phyloP scores from a whole-genome alignment of 2,888 invertebrate species.

The Noctua janthe region DNA sequence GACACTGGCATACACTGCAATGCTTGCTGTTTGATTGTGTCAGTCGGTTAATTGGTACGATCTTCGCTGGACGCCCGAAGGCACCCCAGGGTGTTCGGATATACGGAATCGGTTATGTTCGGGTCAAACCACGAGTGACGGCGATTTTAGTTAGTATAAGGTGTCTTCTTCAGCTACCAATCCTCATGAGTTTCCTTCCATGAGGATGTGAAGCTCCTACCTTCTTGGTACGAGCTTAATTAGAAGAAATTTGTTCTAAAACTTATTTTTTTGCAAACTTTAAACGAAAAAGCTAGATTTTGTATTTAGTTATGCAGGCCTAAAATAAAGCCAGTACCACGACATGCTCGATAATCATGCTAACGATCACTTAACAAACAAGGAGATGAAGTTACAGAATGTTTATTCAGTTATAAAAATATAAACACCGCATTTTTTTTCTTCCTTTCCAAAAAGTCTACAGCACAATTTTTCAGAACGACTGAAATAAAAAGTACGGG shows the following conservation, averaged over 20 bases:
- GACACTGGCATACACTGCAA: slow-evolving; percentile 20
- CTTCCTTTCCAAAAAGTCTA: background rate
- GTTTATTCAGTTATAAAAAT: background rate
- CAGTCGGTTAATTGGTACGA: slow-evolving; percentile 63
- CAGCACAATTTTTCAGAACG: slow-evolving; percentile 3
- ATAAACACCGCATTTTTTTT: background rate
- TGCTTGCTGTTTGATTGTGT: slow-evolving; percentile 46
- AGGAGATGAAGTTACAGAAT: background rate
- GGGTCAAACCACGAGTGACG: slow-evolving; percentile 29
- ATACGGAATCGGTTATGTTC: slow-evolving; percentile 51
- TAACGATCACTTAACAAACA: background rate
- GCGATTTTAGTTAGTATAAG: slow-evolving; percentile 20
- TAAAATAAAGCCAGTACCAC: background rate
- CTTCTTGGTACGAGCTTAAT: background rate
- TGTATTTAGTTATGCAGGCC: background rate
- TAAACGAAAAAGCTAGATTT: background rate
- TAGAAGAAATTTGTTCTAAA: background rate
- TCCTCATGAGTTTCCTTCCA: background rate
- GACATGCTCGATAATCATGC: background rate
- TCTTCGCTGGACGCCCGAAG: slow-evolving; percentile 57
- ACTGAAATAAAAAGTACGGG: slow-evolving; percentile 18
- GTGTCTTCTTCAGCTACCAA: background rate
- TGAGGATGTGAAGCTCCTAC: background rate
- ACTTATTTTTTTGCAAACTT: background rate
- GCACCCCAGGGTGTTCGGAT: slow-evolving; percentile 62